Percentiles rank a stretch among this genome's conserved stretches.
These are phyloP conservation scores for Myiozetetes cayanensis DNA, from an alignment of 2,113 vertebrate species.

Conservation along the genomic window DNA sequence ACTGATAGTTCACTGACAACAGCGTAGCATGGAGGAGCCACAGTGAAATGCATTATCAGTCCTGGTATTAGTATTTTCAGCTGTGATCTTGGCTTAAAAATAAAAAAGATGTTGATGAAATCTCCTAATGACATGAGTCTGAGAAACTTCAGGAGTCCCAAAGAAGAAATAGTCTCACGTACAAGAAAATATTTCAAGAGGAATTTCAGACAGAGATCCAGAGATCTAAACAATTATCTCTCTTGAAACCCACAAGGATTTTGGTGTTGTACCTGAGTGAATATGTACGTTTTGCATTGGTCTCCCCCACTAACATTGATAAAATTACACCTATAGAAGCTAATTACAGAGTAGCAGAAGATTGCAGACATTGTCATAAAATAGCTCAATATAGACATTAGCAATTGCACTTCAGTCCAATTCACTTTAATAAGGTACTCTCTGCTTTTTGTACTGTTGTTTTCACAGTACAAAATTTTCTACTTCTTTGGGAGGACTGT, in stretches of 20 bases:
- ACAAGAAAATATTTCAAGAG: background rate
- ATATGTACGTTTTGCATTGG: rapidly evolving
- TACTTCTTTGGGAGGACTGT: background rate
- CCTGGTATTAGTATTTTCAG: background rate
- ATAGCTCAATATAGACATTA: background rate
- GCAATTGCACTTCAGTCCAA: background rate
- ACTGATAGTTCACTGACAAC: background rate
- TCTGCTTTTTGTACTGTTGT: background rate
- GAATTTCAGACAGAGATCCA: background rate
- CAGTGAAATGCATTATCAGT: background rate
- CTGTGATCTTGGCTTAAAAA: background rate
- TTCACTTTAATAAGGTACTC: background rate
- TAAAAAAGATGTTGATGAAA: background rate
- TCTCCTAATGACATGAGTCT: background rate
- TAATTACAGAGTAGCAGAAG: background rate
- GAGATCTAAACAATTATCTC: background rate
- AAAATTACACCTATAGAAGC: background rate
- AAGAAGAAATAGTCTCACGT: background rate
- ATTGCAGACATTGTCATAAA: background rate
- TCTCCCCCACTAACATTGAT: rapidly evolving
- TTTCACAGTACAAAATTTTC: background rate
- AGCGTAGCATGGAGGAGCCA: background rate
- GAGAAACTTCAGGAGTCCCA: background rate
- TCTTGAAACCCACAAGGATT: background rate
- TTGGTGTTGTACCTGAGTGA: background rate